Evolutionary conservation across 2,797 vertebrate species (phyloP).

Genomic region (Paramormyrops hopkinsi): DNA sequence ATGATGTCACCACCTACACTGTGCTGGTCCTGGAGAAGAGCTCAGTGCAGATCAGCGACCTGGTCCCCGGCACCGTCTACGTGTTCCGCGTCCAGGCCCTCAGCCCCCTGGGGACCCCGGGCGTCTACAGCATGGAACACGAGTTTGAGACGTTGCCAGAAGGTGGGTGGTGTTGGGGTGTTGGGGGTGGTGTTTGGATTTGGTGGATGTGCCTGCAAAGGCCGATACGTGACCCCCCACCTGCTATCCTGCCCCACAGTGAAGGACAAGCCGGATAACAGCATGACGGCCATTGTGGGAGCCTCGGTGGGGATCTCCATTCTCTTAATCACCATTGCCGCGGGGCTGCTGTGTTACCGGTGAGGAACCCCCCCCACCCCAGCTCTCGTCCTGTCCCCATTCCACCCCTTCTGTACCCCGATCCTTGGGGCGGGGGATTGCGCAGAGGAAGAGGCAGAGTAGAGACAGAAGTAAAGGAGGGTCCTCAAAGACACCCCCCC

Average conservation of each 20-base stretch:
- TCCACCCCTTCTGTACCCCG: not conserved
- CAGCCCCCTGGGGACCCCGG: slow-evolving; percentile 69
- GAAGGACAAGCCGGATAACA: slow-evolving; percentile 59
- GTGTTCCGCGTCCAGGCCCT: slow-evolving; percentile 82
- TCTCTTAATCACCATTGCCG: slow-evolving; percentile 60
- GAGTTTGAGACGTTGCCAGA: slow-evolving; percentile 74
- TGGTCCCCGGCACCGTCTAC: slow-evolving; percentile 75
- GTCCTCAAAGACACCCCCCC: not conserved
- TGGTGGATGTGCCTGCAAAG: not conserved
- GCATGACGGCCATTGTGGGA: slow-evolving; percentile 64
- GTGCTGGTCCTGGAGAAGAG: slow-evolving; percentile 80
- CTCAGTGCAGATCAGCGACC: slow-evolving; percentile 71
- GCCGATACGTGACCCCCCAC: slow-evolving; percentile 13
- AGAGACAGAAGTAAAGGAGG: not conserved
- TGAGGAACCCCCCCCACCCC: slow-evolving; percentile 40
- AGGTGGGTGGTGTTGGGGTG: not conserved
- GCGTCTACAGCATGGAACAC: slow-evolving; percentile 73
- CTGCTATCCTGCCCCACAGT: slow-evolving; percentile 36
- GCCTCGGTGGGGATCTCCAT: slow-evolving; percentile 49
- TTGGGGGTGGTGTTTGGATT: too few species aligned
- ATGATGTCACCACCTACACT: slow-evolving; percentile 84
- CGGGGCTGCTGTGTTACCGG: slow-evolving; percentile 72
- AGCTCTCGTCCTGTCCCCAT: not conserved
- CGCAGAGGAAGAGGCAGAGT: not conserved
- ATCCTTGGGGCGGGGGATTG: not conserved